A percentile compares a stretch with the other conserved stretches of the same genome.
Conservation (phyloP, 1,140 invertebrate species). For the Halyomorpha halys region DNA sequence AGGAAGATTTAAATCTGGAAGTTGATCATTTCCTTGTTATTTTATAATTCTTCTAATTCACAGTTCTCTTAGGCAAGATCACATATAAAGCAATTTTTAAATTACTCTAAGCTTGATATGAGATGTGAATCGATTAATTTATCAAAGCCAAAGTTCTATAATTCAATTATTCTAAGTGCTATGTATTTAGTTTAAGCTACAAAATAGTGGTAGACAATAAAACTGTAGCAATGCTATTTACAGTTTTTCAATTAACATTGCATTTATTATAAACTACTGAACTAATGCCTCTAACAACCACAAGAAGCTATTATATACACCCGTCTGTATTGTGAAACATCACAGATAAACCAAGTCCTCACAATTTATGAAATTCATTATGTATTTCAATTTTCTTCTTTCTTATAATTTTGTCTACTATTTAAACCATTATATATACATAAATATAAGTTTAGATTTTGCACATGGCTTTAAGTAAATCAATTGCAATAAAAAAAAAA, state of each 20-base stretch:
- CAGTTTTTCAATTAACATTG: conserved; percentile 3
- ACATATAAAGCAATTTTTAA: conserved; percentile 8
- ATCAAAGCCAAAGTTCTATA: conserved; percentile 9
- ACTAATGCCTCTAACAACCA: conserved; percentile 10
- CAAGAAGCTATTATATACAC: conserved; percentile 10
- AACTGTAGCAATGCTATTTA: conserved; percentile 3
- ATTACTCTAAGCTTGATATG: conserved; percentile 9
- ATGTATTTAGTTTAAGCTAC: conserved; percentile 1
- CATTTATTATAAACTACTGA: conserved; percentile 1
- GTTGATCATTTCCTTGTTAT: background rate
- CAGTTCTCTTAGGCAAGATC: conserved; percentile 8
- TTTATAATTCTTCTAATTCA: conserved; percentile 4
- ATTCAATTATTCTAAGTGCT: conserved; percentile 5
- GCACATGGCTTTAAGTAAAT: too few species aligned
- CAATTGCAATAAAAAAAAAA: too few species aligned
- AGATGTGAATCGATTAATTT: conserved; percentile 7
- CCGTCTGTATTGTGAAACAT: conserved; percentile 10
- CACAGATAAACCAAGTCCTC: conserved; percentile 9
- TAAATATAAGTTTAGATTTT: too few species aligned
- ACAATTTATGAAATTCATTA: background rate
- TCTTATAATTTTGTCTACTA: too few species aligned
- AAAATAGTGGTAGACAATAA: conserved; percentile 5
- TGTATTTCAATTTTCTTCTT: background rate
- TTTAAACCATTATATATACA: too few species aligned
- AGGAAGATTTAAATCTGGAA: conserved; percentile 8